phyloP scores from a whole-genome alignment of 1,140 invertebrate species.

The Bursaphelenchus mucronatus region DNA sequence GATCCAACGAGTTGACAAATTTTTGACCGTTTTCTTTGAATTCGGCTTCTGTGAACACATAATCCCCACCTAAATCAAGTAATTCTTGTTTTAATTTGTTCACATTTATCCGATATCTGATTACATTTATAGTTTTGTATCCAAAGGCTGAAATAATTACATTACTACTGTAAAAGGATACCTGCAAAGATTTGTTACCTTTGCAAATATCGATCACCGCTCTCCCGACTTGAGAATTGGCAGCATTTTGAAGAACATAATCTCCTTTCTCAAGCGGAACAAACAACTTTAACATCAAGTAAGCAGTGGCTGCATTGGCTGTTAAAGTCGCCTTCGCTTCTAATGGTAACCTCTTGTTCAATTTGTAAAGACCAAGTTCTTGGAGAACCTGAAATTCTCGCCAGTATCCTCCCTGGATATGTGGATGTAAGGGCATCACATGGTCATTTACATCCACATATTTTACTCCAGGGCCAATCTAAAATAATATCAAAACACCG shows the following conservation, averaged over 20 bases:
- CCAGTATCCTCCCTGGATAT: conserved; percentile 10
- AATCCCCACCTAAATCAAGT: conserved; percentile 73
- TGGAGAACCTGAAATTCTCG: conserved; percentile 9
- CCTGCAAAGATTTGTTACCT: conserved; percentile 21
- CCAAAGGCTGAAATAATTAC: conserved; percentile 61
- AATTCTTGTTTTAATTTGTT: conserved; percentile 71
- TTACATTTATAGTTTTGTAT: conserved; percentile 77
- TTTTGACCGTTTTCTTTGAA: conserved; percentile 70
- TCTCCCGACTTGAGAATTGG: conserved; percentile 90
- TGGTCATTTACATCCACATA: conserved; percentile 9
- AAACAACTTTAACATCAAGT: conserved; percentile 89
- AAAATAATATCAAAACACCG: conserved; percentile 3
- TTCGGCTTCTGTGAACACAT: conserved; percentile 85
- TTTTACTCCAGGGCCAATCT: conserved; percentile 15
- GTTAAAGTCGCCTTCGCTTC: conserved; percentile 12
- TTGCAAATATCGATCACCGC: conserved; percentile 78
- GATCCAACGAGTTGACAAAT: conserved; percentile 66
- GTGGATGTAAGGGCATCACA: not conserved
- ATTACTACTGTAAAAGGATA: not conserved
- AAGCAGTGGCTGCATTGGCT: conserved; percentile 87
- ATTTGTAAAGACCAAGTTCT: conserved; percentile 9
- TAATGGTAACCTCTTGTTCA: conserved; percentile 1
- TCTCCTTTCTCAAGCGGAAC: conserved; percentile 74
- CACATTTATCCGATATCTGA: conserved; percentile 75
- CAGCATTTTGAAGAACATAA: conserved; percentile 88